Percentiles rank a stretch among this genome's conserved stretches.
These are phyloP conservation scores for Leptatherina wallacei DNA, from an alignment of 2,797 vertebrate genomes.

Conservation along the genomic window DNA sequence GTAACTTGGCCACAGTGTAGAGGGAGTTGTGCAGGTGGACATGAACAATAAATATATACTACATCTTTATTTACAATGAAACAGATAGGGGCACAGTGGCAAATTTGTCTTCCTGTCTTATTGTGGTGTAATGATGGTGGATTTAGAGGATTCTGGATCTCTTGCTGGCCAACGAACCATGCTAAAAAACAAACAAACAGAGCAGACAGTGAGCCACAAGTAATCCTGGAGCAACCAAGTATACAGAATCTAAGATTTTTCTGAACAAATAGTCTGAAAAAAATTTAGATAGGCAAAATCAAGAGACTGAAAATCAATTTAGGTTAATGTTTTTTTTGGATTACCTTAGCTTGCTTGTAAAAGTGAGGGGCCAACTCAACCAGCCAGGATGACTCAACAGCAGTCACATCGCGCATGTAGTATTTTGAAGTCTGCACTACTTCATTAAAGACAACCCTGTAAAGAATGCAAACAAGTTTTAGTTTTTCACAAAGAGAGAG, in stretches of 20 bases:
- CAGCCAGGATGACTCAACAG: constrained; percentile 95
- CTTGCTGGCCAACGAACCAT: constrained; percentile 94
- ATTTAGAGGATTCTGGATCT: constrained; percentile 89
- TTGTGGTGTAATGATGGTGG: constrained; percentile 34
- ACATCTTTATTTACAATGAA: constrained; percentile 78
- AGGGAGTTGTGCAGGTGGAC: constrained; percentile 51
- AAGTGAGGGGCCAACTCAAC: constrained; percentile 97
- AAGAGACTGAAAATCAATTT: neutral
- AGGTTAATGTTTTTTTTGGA: constrained; percentile 29
- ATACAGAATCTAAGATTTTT: neutral
- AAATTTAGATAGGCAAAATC: neutral
- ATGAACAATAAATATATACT: constrained; percentile 73
- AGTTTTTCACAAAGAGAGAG: too few relatives aligned
- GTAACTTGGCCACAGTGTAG: constrained; percentile 52
- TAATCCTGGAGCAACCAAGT: neutral
- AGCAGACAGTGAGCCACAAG: neutral
- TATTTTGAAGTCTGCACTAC: constrained; percentile 96
- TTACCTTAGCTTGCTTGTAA: constrained; percentile 97
- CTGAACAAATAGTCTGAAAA: neutral
- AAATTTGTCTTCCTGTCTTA: constrained; percentile 36
- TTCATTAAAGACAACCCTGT: constrained; percentile 97
- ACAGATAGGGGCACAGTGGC: constrained; percentile 69
- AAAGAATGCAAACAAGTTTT: neutral
- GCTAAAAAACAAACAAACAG: constrained; percentile 75
- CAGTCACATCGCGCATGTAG: constrained; percentile 98